These are phyloP conservation scores for Syngnathus rostellatus DNA, from an alignment of 2,797 vertebrate species.

Conservation along the genomic window DNA sequence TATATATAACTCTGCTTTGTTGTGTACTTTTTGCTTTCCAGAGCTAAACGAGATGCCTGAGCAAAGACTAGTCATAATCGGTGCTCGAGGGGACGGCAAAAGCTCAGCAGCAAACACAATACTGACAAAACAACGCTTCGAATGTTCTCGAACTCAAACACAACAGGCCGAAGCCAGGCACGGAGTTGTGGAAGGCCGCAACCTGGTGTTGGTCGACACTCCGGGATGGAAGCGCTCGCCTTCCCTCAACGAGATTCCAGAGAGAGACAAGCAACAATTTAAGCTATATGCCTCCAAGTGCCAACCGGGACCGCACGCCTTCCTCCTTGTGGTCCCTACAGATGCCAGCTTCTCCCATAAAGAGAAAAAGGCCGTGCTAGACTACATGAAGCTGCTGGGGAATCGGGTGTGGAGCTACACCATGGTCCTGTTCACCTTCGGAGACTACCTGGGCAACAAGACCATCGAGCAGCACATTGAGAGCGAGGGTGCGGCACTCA, in stretches of 20 bases:
- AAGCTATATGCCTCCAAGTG: conserved; percentile 30
- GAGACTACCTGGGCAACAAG: conserved; percentile 29
- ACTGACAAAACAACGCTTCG: conserved; percentile 26
- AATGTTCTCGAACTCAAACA: conserved; percentile 36
- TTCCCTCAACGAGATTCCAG: conserved; percentile 36
- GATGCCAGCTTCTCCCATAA: conserved; percentile 32
- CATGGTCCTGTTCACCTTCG: conserved; percentile 46
- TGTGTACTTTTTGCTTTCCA: neutral
- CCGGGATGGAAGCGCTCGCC: conserved; percentile 39
- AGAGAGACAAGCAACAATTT: conserved; percentile 36
- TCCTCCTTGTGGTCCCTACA: conserved; percentile 38
- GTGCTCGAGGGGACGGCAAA: conserved; percentile 38
- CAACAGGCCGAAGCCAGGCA: conserved; percentile 27
- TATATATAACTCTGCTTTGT: neutral
- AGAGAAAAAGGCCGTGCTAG: conserved; percentile 21
- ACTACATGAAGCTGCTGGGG: conserved; percentile 42
- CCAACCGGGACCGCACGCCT: conserved; percentile 30
- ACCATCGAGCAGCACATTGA: conserved; percentile 48
- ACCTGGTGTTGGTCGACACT: conserved; percentile 34
- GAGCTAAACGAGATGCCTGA: neutral
- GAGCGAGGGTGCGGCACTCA: conserved; percentile 39
- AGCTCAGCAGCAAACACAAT: conserved; percentile 47
- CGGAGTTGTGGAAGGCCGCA: conserved; percentile 20
- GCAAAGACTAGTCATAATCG: conserved; percentile 35
- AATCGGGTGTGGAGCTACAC: conserved; percentile 36